Conservation (phyloP, 1,140 invertebrate species). For the Bradynema listronoti region DNA sequence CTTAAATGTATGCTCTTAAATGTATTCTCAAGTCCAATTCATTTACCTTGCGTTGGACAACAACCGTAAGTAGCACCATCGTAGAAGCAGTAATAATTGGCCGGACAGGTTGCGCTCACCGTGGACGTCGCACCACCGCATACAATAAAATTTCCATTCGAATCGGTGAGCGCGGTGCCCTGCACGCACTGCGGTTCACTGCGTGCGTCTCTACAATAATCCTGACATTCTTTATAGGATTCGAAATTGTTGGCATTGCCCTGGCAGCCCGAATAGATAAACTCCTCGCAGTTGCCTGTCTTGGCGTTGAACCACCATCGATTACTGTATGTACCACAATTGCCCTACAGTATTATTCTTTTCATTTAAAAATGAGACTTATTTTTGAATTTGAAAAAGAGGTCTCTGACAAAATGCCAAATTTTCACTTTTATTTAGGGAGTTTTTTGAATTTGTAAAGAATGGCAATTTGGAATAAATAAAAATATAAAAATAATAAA, state of each 20-base stretch:
- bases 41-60: constrained; percentile 52
- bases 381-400: constrained; percentile 1
- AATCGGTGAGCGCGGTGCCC: constrained; percentile 55
- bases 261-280: constrained; percentile 57
- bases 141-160: constrained; percentile 57
- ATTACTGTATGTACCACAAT: constrained; percentile 55
- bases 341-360: constrained; percentile 40
- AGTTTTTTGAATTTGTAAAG: too few species aligned
- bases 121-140: constrained; percentile 47
- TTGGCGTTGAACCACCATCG: constrained; percentile 58
- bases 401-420: too few species aligned
- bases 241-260: constrained; percentile 46
- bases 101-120: constrained; percentile 54
- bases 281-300: constrained; percentile 57
- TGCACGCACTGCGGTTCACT: constrained; percentile 56
- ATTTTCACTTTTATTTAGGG: too few species aligned
- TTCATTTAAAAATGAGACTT: constrained; percentile 5
- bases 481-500: too few species aligned
- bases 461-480: too few species aligned
- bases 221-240: constrained; percentile 56
- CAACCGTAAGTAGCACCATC: constrained; percentile 57
- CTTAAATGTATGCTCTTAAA: not conserved
- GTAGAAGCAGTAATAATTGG: constrained; percentile 58
- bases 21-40: not conserved
- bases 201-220: constrained; percentile 54